Evolutionary conservation across 2,888 invertebrate genomes (phyloP).

Genomic region (Heliconius hortense): DNA sequence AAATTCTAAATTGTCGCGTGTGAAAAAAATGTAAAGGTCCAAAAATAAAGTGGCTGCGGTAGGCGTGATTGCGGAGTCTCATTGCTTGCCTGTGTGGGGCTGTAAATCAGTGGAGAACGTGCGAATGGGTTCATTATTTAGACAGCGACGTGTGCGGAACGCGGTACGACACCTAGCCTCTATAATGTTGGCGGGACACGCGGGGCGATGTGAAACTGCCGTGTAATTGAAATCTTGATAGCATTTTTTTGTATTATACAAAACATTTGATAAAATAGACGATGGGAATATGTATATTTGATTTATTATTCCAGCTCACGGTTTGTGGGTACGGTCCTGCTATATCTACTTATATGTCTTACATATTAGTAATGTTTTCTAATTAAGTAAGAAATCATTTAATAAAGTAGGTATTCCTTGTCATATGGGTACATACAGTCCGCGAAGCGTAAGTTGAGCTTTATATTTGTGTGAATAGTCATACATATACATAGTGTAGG

Average conservation of each 20-base stretch:
- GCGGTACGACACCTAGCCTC: conserved; percentile 43
- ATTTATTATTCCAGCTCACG: conserved; percentile 15
- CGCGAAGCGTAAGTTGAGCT: too few relatives aligned
- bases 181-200: conserved; percentile 34
- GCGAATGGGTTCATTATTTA: conserved; percentile 75
- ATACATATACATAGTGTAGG: too few relatives aligned
- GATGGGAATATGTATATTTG: conserved; percentile 12
- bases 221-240: conserved; percentile 43
- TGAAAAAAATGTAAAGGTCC: conserved; percentile 76
- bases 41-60: conserved; percentile 78
- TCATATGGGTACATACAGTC: background rate
- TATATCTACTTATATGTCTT: background rate
- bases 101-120: conserved; percentile 76
- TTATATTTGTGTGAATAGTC: too few relatives aligned
- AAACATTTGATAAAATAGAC: conserved; percentile 27
- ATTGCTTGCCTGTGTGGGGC: conserved; percentile 66
- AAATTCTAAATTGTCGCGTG: conserved; percentile 78
- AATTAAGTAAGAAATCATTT: conserved; percentile 7
- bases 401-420: background rate
- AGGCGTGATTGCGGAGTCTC: conserved; percentile 76
- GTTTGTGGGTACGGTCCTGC: background rate
- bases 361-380: background rate
- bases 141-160: conserved; percentile 52
- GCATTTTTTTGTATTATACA: conserved; percentile 31
- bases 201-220: conserved; percentile 33